Conservation (phyloP, 2,888 invertebrate genomes). For the Laspeyria flexula region DNA sequence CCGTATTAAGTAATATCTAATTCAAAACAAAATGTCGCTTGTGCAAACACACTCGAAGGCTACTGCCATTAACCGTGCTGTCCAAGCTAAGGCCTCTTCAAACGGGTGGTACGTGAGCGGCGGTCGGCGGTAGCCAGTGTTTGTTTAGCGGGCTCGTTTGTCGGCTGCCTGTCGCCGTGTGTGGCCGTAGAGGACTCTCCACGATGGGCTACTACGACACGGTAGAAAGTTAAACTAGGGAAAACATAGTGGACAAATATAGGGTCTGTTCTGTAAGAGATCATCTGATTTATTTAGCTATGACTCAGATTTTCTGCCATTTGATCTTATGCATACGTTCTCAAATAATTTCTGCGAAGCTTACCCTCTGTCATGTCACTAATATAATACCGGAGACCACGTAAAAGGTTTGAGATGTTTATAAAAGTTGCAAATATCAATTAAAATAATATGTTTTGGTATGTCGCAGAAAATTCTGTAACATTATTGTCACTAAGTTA, state of each 20-base stretch:
- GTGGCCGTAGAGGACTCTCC: constrained; percentile 53
- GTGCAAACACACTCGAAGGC: constrained; percentile 30
- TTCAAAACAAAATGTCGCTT: constrained; percentile 40
- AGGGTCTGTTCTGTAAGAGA: not conserved
- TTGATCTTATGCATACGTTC: not conserved
- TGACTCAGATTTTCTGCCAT: not conserved
- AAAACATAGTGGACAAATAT: constrained; percentile 38
- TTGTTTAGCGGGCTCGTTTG: constrained; percentile 63
- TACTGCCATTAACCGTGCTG: constrained; percentile 44
- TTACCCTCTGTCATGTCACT: not conserved
- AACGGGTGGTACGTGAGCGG: constrained; percentile 35
- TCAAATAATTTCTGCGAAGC: not conserved
- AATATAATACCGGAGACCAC: not conserved
- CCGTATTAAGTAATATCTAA: constrained; percentile 21
- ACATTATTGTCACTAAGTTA: too few relatives aligned
- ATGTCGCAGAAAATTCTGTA: too few relatives aligned
- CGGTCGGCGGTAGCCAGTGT: constrained; percentile 54
- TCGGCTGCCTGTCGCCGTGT: constrained; percentile 69
- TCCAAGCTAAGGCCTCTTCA: constrained; percentile 42
- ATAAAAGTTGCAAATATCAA: too few relatives aligned
- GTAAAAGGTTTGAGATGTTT: too few relatives aligned
- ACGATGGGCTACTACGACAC: constrained; percentile 25
- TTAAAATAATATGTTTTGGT: too few relatives aligned
- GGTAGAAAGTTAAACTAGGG: constrained; percentile 40
- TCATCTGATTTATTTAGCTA: not conserved